Percentiles rank a stretch among this genome's conserved stretches.
These are phyloP conservation scores for Coryphaenoides rupestris DNA, from an alignment of 2,113 vertebrate species.

Conservation along the genomic window DNA sequence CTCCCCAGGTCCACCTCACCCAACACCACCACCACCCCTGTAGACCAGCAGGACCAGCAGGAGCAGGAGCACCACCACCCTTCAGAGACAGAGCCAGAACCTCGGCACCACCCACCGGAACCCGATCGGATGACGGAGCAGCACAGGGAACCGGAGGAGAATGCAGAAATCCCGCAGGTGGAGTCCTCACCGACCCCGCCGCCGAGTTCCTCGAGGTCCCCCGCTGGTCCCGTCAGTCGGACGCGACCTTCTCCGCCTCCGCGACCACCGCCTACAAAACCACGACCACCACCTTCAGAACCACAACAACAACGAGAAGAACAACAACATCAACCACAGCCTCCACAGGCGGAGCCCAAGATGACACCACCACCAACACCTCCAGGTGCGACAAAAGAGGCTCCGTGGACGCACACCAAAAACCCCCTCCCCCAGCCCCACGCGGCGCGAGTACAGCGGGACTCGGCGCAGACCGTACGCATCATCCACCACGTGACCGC, in stretches of 20 bases:
- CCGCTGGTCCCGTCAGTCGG: conserved; percentile 49
- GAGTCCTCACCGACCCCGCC: conserved; percentile 25
- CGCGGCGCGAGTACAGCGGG: conserved; percentile 42
- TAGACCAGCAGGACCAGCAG: conserved; percentile 29
- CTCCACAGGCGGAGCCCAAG: conserved; percentile 47
- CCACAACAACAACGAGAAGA: conserved; percentile 41
- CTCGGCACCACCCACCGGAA: conserved; percentile 20
- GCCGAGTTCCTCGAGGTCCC: no score
- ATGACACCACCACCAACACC: conserved; percentile 45
- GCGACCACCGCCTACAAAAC: no score
- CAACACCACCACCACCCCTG: conserved; percentile 16
- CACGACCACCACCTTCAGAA: no score
- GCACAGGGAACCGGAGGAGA: conserved; percentile 15
- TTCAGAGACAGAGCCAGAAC: conserved; percentile 19
- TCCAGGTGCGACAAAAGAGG: conserved; percentile 21
- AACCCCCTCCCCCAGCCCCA: conserved; percentile 53
- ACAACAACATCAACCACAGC: no score
- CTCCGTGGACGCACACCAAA: conserved; percentile 39
- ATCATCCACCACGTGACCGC: conserved; percentile 40
- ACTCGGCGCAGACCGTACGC: conserved; percentile 35
- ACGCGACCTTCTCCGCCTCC: conserved; percentile 43
- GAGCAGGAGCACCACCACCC: conserved; percentile 17
- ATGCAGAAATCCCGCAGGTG: background rate
- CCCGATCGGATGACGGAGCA: conserved; percentile 3
- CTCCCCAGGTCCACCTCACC: conserved; percentile 78